Evolutionary conservation across 2,888 invertebrate species (phyloP).

Genomic region (Crematogaster levior): DNA sequence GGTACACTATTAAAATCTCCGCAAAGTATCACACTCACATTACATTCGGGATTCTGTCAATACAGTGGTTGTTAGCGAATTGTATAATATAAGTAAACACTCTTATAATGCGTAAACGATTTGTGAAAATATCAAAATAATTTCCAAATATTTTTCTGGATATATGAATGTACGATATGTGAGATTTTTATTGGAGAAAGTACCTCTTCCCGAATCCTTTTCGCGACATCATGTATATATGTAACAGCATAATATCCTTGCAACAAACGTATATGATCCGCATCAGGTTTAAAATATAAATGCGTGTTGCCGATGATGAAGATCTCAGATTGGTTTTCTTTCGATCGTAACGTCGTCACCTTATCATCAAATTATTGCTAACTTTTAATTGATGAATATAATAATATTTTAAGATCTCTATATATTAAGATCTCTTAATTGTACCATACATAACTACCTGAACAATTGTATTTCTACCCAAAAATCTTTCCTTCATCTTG

Average conservation of each 20-base stretch:
- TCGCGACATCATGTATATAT: conserved; percentile 89
- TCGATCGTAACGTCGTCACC: conserved; percentile 87
- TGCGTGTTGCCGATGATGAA: conserved; percentile 95
- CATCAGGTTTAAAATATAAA: conserved; percentile 96
- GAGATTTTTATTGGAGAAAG: conserved; percentile 31
- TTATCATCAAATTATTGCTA: conserved; percentile 75
- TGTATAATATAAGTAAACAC: background rate
- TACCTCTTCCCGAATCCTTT: conserved; percentile 83
- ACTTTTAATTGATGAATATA: background rate
- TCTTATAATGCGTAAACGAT: background rate
- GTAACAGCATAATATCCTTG: conserved; percentile 92
- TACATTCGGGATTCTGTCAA: conserved; percentile 84
- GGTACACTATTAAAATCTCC: conserved; percentile 98
- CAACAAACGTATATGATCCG: conserved; percentile 95
- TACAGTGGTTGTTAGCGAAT: background rate
- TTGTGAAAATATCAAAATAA: background rate
- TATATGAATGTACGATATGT: background rate
- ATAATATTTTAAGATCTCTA: background rate
- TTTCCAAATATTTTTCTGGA: background rate
- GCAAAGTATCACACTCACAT: conserved; percentile 91
- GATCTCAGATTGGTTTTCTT: conserved; percentile 87
- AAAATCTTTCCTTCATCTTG: conserved; percentile 87
- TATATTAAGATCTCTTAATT: background rate
- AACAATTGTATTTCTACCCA: conserved; percentile 89
- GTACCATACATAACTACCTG: conserved; percentile 86